Conservation (phyloP, 2,797 vertebrate species). For the Schizopygopsis malacanthus region DNA sequence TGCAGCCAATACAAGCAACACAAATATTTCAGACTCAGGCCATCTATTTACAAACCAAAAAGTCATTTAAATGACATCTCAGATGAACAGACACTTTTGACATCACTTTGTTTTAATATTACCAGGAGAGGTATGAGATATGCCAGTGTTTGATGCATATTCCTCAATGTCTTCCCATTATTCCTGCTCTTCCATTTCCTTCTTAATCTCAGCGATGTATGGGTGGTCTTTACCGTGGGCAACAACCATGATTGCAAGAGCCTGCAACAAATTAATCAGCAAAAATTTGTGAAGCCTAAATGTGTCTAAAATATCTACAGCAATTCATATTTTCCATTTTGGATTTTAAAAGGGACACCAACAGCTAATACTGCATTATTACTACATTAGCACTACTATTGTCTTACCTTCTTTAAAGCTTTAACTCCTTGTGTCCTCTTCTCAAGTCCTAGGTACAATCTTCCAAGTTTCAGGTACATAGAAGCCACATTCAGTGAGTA, state of each 20-base stretch:
- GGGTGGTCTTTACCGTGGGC: constrained; percentile 95
- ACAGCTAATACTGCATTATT: neutral
- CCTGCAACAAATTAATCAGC: constrained; percentile 72
- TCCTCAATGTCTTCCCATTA: constrained; percentile 58
- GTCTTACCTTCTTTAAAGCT: constrained; percentile 88
- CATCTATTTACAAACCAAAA: constrained; percentile 45
- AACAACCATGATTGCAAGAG: constrained; percentile 94
- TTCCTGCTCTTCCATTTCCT: constrained; percentile 86
- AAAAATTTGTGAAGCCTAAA: neutral
- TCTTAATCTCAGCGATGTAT: constrained; percentile 93
- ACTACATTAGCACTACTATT: neutral
- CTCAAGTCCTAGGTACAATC: constrained; percentile 90
- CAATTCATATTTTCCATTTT: too few relatives aligned
- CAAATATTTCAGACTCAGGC: constrained; percentile 17
- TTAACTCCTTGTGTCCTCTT: constrained; percentile 85
- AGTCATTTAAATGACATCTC: constrained; percentile 32
- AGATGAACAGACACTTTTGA: constrained; percentile 43
- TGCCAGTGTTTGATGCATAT: constrained; percentile 59
- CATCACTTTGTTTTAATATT: constrained; percentile 38
- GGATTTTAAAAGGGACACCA: neutral
- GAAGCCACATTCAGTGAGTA: constrained; percentile 98
- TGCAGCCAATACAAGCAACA: constrained; percentile 44
- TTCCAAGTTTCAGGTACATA: constrained; percentile 96
- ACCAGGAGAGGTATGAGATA: constrained; percentile 65
- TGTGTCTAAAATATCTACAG: neutral